These are phyloP conservation scores for Bovichtus variegatus DNA, from an alignment of 2,797 vertebrate genomes.

Conservation along the genomic window DNA sequence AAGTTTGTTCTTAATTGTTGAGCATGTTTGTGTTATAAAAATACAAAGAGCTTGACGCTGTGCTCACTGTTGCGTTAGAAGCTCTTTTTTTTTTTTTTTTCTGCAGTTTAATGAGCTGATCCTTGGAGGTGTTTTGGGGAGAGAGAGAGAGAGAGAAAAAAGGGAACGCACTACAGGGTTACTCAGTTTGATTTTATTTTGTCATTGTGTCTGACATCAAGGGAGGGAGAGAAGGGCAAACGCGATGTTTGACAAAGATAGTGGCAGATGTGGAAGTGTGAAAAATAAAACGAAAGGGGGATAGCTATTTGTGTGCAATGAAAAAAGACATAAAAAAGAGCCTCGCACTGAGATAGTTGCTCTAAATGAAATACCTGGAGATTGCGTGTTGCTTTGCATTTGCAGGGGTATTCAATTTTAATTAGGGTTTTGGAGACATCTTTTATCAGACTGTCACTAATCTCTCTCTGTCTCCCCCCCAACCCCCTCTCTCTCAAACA, in stretches of 20 bases:
- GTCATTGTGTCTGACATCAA: conserved; percentile 73
- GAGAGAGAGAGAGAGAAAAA: conserved; percentile 5
- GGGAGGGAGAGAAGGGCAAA: conserved; percentile 62
- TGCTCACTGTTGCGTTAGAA: conserved; percentile 55
- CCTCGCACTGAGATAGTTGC: conserved; percentile 78
- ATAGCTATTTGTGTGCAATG: conserved; percentile 76
- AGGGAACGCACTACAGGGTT: conserved; percentile 53
- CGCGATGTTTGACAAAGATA: conserved; percentile 67
- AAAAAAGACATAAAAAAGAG: conserved; percentile 80
- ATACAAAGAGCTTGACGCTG: conserved; percentile 45
- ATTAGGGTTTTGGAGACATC: conserved; percentile 87
- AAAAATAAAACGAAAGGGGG: conserved; percentile 76
- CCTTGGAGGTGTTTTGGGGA: conserved; percentile 57
- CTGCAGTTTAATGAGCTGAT: conserved; percentile 69
- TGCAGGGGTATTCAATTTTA: conserved; percentile 86
- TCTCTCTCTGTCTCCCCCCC: conserved; percentile 54
- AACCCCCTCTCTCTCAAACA: conserved; percentile 9
- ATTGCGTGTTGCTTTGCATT: conserved; percentile 84
- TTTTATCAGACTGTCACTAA: conserved; percentile 87
- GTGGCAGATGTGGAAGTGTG: conserved; percentile 71
- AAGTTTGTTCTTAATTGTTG: conserved; percentile 25
- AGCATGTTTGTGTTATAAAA: conserved; percentile 45
- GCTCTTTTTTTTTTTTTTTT: conserved; percentile 35
- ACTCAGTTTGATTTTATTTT: conserved; percentile 76
- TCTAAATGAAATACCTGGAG: conserved; percentile 86